These are phyloP conservation scores for Crotalus viridis DNA, from an alignment of 2,113 vertebrate genomes.

Conservation along the genomic window DNA sequence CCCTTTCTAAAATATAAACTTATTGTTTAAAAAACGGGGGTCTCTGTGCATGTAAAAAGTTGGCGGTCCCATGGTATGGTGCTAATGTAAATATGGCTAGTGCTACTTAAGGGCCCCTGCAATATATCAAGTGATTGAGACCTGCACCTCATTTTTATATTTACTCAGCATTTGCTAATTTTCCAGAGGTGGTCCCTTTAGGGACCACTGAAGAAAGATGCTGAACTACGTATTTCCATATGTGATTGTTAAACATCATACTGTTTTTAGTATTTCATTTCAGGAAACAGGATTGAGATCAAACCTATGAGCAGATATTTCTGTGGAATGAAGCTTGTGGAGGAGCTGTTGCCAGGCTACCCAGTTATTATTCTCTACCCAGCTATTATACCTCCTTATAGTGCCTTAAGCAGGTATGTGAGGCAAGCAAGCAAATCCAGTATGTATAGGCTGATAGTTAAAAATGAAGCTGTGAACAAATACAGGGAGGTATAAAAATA, in stretches of 20 bases:
- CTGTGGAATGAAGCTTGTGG: not conserved
- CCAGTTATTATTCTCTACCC: not conserved
- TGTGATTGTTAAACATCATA: not conserved
- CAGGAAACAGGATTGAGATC: not conserved
- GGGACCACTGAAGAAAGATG: not conserved
- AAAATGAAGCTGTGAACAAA: not conserved
- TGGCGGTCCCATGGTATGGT: too few relatives aligned
- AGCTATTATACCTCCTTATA: not conserved
- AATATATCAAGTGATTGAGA: not conserved
- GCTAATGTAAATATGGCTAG: not conserved
- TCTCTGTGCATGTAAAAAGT: too few relatives aligned
- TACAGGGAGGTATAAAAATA: not conserved
- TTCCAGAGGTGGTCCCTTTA: not conserved
- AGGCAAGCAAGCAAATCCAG: not conserved
- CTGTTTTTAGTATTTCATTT: not conserved
- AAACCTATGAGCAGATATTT: not conserved
- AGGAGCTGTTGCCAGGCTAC: conserved; percentile 23
- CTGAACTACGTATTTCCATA: not conserved
- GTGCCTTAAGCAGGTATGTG: conserved; percentile 8
- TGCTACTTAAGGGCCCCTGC: not conserved
- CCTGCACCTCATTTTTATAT: not conserved
- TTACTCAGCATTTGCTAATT: not conserved
- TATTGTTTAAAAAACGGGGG: not conserved
- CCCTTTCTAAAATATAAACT: not conserved
- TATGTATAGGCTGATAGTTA: not conserved